Percentiles rank a stretch among this genome's conserved stretches.
These are phyloP conservation scores for Microcebus griseorufus DNA, from an alignment of 2,113 vertebrate genomes.

Conservation along the genomic window DNA sequence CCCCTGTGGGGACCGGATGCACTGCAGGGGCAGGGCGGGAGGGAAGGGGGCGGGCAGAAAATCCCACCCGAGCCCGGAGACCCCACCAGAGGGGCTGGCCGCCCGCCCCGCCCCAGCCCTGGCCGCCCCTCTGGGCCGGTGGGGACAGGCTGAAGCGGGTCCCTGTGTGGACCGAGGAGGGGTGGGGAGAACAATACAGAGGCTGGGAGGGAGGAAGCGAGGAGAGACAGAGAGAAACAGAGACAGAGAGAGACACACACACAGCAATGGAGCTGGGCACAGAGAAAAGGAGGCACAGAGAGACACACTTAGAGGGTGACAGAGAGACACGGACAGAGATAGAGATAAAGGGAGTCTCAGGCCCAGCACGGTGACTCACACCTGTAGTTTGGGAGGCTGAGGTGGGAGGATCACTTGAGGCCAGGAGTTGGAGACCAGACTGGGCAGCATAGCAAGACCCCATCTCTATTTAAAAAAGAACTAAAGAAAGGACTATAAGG, in stretches of 20 bases:
- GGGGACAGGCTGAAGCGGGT: not conserved
- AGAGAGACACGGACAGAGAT: not conserved
- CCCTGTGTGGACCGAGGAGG: not conserved
- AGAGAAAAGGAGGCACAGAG: not conserved
- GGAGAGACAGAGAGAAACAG: not conserved
- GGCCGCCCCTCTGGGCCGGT: not conserved
- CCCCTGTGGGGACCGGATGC: not conserved
- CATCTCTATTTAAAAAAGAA: no score
- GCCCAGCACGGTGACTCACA: no score
- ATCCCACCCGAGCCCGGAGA: not conserved
- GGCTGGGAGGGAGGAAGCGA: not conserved
- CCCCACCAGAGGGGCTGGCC: not conserved
- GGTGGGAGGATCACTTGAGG: no score
- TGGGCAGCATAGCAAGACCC: no score
- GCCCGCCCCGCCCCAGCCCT: not conserved
- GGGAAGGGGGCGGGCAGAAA: not conserved
- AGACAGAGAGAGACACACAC: not conserved
- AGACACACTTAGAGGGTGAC: not conserved
- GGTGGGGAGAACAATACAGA: not conserved
- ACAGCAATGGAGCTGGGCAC: not conserved
- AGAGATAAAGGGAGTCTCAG: not conserved
- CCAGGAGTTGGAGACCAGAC: no score
- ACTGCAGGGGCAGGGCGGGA: not conserved
- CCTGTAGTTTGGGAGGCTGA: no score
- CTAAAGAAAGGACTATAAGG: no score